Percentiles rank a stretch among this genome's conserved stretches.
These are phyloP conservation scores for Drosophila malerkotliana DNA, from an alignment of 1,140 invertebrate genomes.

Conservation along the genomic window DNA sequence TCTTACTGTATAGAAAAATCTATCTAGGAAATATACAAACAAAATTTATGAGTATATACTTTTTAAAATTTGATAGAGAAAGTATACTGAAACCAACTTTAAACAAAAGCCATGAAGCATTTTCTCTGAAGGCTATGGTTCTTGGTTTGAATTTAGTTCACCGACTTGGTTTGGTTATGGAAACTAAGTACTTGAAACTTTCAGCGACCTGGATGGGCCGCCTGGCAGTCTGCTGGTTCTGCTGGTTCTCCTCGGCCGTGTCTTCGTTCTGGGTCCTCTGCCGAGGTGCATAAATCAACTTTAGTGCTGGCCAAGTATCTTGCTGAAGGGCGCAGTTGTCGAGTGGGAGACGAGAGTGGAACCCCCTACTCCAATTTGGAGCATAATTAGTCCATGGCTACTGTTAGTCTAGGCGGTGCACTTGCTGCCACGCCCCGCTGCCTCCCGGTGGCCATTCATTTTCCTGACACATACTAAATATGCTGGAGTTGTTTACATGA, in stretches of 20 bases:
- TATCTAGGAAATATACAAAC: too few species aligned
- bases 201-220: conserved; percentile 47
- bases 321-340: conserved; percentile 60
- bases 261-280: conserved; percentile 13
- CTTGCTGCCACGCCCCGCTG: conserved; percentile 2
- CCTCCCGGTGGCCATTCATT: conserved; percentile 64
- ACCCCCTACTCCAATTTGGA: conserved; percentile 6
- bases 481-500: conserved; percentile 73
- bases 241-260: conserved; percentile 16
- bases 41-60: too few species aligned
- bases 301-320: conserved; percentile 66
- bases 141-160: background rate
- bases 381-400: conserved; percentile 73
- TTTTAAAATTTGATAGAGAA: too few species aligned
- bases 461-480: conserved; percentile 80
- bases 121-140: background rate
- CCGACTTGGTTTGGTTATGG: background rate
- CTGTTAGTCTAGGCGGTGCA: conserved; percentile 55
- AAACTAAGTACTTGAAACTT: conserved; percentile 53
- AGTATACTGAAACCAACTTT: background rate
- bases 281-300: conserved; percentile 67
- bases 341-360: conserved; percentile 33
- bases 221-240: conserved; percentile 53
- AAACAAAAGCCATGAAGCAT: background rate
- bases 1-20: too few species aligned